Conservation (phyloP, 2,888 invertebrate genomes). For the Helobdella robusta region DNA sequence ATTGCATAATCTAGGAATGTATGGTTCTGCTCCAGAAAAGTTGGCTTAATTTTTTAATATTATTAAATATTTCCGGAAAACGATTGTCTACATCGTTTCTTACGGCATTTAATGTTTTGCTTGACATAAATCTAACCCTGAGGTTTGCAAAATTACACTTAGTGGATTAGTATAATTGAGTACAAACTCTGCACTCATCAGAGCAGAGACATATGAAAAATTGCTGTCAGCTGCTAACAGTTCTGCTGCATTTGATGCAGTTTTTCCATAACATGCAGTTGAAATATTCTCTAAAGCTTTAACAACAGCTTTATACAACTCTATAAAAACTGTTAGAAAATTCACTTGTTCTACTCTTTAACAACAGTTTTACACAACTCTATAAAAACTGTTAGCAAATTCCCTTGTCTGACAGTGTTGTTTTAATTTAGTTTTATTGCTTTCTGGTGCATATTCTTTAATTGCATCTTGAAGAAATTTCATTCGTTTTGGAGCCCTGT, state of each 20-base stretch:
- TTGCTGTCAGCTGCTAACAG: neutral
- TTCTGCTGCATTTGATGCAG: neutral
- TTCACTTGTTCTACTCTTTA: neutral
- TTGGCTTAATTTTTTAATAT: neutral
- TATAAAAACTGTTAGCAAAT: neutral
- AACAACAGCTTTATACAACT: neutral
- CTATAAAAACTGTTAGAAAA: neutral
- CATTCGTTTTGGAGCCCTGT: constrained; percentile 7
- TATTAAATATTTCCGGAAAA: neutral
- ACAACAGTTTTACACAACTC: neutral
- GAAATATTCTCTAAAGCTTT: neutral
- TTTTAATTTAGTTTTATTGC: constrained; percentile 3
- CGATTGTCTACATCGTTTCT: neutral
- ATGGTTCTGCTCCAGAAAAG: neutral
- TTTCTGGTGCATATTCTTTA: neutral
- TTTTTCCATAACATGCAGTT: neutral
- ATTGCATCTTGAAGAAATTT: neutral
- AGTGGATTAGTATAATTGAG: constrained; percentile 3
- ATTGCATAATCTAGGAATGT: neutral
- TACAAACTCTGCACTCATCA: constrained; percentile 5
- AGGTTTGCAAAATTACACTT: neutral
- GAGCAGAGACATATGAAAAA: neutral
- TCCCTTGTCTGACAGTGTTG: constrained; percentile 10
- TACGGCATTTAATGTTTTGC: neutral
- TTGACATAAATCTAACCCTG: constrained; percentile 9